Conservation (phyloP, 1,140 invertebrate species). For the Calycopis cecrops region DNA sequence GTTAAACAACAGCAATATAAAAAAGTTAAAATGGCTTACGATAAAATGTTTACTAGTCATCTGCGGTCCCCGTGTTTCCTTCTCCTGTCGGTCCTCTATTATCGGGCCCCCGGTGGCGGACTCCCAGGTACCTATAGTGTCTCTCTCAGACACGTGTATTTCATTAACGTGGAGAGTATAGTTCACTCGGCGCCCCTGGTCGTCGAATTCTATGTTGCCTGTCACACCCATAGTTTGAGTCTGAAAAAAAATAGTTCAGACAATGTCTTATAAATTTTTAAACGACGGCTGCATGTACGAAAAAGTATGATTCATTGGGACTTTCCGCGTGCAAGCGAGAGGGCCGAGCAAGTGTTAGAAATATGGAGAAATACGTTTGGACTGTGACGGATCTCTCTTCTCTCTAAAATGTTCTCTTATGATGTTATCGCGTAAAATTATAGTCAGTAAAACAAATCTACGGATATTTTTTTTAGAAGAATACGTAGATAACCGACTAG, state of each 20-base stretch:
- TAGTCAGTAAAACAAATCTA: too few species aligned
- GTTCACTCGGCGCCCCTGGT: constrained; percentile 49
- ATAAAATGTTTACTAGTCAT: constrained; percentile 57
- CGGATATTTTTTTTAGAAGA: too few species aligned
- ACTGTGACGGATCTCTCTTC: too few species aligned
- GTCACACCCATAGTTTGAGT: constrained; percentile 47
- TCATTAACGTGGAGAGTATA: constrained; percentile 58
- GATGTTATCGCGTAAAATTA: too few species aligned
- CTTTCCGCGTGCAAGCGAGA: too few species aligned
- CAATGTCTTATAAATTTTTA: too few species aligned
- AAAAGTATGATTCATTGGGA: too few species aligned
- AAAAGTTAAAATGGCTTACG: constrained; percentile 35
- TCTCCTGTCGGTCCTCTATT: constrained; percentile 32
- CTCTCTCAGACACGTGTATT: constrained; percentile 38
- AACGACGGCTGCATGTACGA: too few species aligned
- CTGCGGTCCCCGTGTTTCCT: constrained; percentile 24
- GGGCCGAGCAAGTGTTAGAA: too few species aligned
- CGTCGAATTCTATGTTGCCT: constrained; percentile 53
- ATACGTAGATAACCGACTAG: too few species aligned
- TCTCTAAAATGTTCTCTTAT: too few species aligned
- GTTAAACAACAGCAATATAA: background rate
- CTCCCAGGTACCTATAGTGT: constrained; percentile 49
- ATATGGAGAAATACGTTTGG: too few species aligned
- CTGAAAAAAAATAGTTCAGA: constrained; percentile 32
- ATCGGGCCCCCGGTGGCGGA: constrained; percentile 31